Base-by-base conservation (phyloP, 2,888 invertebrate species). In the Drosophila ezoana region DNA sequence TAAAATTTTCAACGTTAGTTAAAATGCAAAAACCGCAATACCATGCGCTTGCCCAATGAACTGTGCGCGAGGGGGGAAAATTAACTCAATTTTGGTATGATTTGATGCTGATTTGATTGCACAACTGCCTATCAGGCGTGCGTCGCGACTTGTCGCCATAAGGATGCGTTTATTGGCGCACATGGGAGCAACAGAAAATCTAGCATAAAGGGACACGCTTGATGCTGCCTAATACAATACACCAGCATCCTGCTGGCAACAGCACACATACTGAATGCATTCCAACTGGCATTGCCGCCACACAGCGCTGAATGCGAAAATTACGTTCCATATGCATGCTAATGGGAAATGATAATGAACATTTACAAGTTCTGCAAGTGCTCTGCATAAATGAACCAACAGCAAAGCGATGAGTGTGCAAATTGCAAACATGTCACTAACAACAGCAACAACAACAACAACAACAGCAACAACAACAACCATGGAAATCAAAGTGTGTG, bases 51-150 rank as follows among this genome's bases (percentile, higher is more conserved):
- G 65, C 51, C 63, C 80, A 77, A 68, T 82, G 83, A 82, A 87
- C 85, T 81, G 80, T 64, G 70, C 59, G 54, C 14, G 53, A 28
- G 28, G 8, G 8, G 62, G 54, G 62, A 65, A 88, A 88, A 83
- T 83, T 83, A 83, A 87, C 74, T 83, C 70, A 76, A 85, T 79
- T 82, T 85, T 57, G 86, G 62, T 56, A 64, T 85, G 88, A 87
- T 83, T 85, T 82, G 88, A 85, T 87, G 83, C 72, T 88, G 73
- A 83, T 83, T 83, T 86, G 83, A 87, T 83, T 83, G 70, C 59
- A 62, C 54, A 72, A 65, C 61, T 57, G 57, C 64, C 76, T 53
- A 59, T 47, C 58, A 44, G 52, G 49, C 49, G 8, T 48, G 48
- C 49, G 28, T 45, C 18, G 45, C 59, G 51, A 53, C 32, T 13